Evolutionary conservation across 2,113 vertebrate genomes (phyloP).

Genomic region (Pelusios castaneus): DNA sequence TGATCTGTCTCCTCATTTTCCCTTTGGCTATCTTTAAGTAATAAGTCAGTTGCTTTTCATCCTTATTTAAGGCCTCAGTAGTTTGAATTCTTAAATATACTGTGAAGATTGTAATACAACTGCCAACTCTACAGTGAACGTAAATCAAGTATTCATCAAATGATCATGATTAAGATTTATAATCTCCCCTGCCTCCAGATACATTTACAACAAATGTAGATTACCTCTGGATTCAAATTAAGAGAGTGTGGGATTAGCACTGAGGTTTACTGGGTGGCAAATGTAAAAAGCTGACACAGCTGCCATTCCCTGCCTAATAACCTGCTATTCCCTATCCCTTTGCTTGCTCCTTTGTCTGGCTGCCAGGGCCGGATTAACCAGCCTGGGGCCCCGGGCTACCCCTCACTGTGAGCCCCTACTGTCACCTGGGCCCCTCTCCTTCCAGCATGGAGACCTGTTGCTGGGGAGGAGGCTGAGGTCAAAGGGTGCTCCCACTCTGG

Average conservation of each 20-base stretch:
- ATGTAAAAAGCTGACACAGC: neutral
- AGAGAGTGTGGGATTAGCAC: neutral
- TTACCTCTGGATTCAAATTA: neutral
- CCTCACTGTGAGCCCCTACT: too few relatives aligned
- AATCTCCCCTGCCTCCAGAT: neutral
- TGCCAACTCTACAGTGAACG: slow-evolving; percentile 2
- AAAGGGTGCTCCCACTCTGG: too few relatives aligned
- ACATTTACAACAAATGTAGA: neutral
- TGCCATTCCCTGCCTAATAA: neutral
- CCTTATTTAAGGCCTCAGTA: slow-evolving; percentile 28
- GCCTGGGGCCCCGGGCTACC: too few relatives aligned
- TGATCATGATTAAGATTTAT: neutral
- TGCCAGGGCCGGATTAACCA: too few relatives aligned
- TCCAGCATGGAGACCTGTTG: too few relatives aligned
- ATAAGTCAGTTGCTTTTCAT: slow-evolving; percentile 48
- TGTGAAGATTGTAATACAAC: slow-evolving; percentile 40
- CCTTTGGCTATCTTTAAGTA: slow-evolving; percentile 25
- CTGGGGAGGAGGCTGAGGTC: too few relatives aligned
- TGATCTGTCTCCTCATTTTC: neutral
- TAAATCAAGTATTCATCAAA: slow-evolving; percentile 49
- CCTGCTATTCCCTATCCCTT: neutral
- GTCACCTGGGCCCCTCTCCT: too few relatives aligned
- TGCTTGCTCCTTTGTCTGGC: neutral
- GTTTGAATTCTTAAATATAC: neutral
- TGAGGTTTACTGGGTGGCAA: neutral